Percentiles rank a stretch among this genome's conserved stretches.
Conservation (phyloP, 2,888 invertebrate species). For the Branchipolynoe longqiensis region DNA sequence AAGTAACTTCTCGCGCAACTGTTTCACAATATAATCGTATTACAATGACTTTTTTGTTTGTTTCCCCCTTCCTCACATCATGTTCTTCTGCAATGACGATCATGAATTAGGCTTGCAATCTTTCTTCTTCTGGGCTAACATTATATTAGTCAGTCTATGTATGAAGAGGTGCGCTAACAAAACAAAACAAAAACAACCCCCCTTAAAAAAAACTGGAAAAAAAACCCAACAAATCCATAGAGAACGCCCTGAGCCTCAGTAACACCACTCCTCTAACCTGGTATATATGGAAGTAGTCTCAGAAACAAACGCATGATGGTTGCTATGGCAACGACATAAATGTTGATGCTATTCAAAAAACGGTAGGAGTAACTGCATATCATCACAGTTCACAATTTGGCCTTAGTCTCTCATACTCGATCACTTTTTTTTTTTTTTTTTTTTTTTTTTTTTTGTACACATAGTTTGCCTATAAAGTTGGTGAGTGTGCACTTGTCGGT, state of each 20-base stretch:
- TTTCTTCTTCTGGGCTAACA: no score
- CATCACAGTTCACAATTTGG: constrained; percentile 56
- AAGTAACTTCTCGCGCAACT: neutral
- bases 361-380: constrained; percentile 36
- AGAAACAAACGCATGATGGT: constrained; percentile 39
- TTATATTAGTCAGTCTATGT: no score
- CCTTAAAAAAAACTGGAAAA: no score
- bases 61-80: no score
- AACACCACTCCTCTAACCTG: neutral
- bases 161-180: constrained; percentile 37
- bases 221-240: no score
- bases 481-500: neutral
- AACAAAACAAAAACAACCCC: no score
- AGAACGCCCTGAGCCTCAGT: constrained; percentile 28
- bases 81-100: no score
- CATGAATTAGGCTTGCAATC: no score
- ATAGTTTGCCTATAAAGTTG: constrained; percentile 51
- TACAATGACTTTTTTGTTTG: constrained; percentile 23
- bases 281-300: constrained; percentile 37
- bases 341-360: constrained; percentile 52
- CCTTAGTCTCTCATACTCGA: constrained; percentile 29
- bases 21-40: constrained; percentile 5
- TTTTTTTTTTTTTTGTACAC: no score
- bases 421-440: constrained; percentile 14
- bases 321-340: constrained; percentile 53